These are phyloP conservation scores for Diadromus collaris DNA, from an alignment of 2,888 invertebrate species.

Conservation along the genomic window DNA sequence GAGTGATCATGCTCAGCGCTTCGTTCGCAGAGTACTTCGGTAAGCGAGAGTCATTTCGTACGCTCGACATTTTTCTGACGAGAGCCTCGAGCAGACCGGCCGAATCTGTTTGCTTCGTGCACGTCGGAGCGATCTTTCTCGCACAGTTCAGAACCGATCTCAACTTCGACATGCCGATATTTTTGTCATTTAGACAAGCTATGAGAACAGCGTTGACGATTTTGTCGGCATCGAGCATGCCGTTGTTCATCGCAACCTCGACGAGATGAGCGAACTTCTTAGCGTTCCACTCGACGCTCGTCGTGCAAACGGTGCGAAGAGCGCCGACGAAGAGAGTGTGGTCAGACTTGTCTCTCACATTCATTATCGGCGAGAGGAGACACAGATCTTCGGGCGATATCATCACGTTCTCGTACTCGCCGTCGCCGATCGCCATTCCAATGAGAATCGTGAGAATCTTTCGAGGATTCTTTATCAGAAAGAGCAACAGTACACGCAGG, in stretches of 20 bases:
- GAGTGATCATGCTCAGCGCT: slow-evolving; percentile 58
- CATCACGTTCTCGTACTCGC: slow-evolving; percentile 66
- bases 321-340: slow-evolving; percentile 59
- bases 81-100: slow-evolving; percentile 58
- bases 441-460: slow-evolving; percentile 69
- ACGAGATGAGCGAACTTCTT: slow-evolving; percentile 68
- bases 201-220: slow-evolving; percentile 70
- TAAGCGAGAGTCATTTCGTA: slow-evolving; percentile 59
- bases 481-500: slow-evolving; percentile 63
- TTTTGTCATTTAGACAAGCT: slow-evolving; percentile 62
- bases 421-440: slow-evolving; percentile 70
- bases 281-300: slow-evolving; percentile 62
- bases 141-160: slow-evolving; percentile 62
- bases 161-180: slow-evolving; percentile 51
- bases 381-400: slow-evolving; percentile 68
- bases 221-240: slow-evolving; percentile 62
- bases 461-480: slow-evolving; percentile 67
- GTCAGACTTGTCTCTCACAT: slow-evolving; percentile 62
- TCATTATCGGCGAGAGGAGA: slow-evolving; percentile 69
- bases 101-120: slow-evolving; percentile 46
- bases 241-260: slow-evolving; percentile 54
- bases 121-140: slow-evolving; percentile 52
- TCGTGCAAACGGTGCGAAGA: slow-evolving; percentile 62
- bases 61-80: slow-evolving; percentile 59
- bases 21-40: slow-evolving; percentile 62